Evolutionary conservation across 2,113 vertebrate species (phyloP).

Genomic region (Hiodon alosoides): DNA sequence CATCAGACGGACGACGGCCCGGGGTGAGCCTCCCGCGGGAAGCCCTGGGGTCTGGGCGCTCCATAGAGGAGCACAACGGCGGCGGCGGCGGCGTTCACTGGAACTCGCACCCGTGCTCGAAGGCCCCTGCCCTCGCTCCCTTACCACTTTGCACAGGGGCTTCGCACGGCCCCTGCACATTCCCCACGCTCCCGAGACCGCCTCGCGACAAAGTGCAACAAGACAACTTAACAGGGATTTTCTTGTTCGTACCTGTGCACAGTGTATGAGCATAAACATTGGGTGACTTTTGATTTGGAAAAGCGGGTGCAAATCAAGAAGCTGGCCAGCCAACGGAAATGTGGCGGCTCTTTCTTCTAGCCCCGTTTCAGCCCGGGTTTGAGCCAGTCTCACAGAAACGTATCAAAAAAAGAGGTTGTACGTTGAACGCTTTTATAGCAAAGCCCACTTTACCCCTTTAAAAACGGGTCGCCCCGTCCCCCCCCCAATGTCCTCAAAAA

Average conservation of each 20-base stretch:
- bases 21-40: conserved; percentile 34
- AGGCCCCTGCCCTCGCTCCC: conserved; percentile 33
- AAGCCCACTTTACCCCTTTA: background rate
- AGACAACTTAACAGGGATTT: conserved; percentile 80
- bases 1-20: conserved; percentile 32
- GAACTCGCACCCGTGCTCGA: conserved; percentile 41
- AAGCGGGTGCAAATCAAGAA: background rate
- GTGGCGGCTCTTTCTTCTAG: background rate
- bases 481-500: background rate
- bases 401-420: background rate
- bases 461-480: background rate
- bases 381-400: background rate
- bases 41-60: conserved; percentile 49
- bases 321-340: background rate
- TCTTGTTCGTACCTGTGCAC: conserved; percentile 73
- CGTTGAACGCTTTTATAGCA: background rate
- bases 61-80: conserved; percentile 36
- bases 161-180: conserved; percentile 47
- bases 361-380: background rate
- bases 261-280: conserved; percentile 49
- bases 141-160: conserved; percentile 42
- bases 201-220: conserved; percentile 48
- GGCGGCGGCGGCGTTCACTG: conserved; percentile 39
- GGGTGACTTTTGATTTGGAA: conserved; percentile 2
- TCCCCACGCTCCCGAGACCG: conserved; percentile 41